Conservation (phyloP, 2,113 vertebrate genomes). For the Prochilodus magdalenae region DNA sequence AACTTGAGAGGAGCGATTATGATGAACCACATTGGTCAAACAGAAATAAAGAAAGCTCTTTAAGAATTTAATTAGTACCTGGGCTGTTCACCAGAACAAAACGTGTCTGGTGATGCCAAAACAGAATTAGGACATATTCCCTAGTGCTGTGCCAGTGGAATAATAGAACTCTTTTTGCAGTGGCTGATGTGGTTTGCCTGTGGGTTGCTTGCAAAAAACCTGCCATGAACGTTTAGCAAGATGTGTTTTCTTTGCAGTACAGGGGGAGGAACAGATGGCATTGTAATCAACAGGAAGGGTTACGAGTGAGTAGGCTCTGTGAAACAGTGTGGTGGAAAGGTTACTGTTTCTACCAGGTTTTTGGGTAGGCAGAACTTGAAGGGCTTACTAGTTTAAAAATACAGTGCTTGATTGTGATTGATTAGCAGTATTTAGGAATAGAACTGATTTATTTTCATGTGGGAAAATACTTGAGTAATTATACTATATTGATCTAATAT, state of each 20-base stretch:
- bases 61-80: slow-evolving; percentile 45
- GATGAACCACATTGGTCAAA: neutral
- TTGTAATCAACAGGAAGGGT: slow-evolving; percentile 48
- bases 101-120: slow-evolving; percentile 29
- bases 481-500: too few species aligned
- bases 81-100: slow-evolving; percentile 9
- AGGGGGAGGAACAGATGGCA: slow-evolving; percentile 54
- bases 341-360: neutral
- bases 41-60: slow-evolving; percentile 20
- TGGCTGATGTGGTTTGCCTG: slow-evolving; percentile 40
- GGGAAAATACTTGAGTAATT: too few species aligned
- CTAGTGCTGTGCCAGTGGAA: slow-evolving; percentile 29
- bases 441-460: too few species aligned
- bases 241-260: slow-evolving; percentile 44
- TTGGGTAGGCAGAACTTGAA: neutral
- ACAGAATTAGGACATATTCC: slow-evolving; percentile 45
- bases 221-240: slow-evolving; percentile 44
- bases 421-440: neutral
- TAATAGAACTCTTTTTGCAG: slow-evolving; percentile 32
- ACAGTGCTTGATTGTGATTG: neutral
- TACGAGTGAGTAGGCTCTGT: slow-evolving; percentile 13
- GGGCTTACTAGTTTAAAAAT: neutral
- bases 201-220: slow-evolving; percentile 33
- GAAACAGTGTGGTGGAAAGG: slow-evolving; percentile 4
- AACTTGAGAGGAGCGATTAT: slow-evolving; percentile 22